phyloP scores from a whole-genome alignment of 2,888 invertebrate species.

The Gari tellinella region DNA sequence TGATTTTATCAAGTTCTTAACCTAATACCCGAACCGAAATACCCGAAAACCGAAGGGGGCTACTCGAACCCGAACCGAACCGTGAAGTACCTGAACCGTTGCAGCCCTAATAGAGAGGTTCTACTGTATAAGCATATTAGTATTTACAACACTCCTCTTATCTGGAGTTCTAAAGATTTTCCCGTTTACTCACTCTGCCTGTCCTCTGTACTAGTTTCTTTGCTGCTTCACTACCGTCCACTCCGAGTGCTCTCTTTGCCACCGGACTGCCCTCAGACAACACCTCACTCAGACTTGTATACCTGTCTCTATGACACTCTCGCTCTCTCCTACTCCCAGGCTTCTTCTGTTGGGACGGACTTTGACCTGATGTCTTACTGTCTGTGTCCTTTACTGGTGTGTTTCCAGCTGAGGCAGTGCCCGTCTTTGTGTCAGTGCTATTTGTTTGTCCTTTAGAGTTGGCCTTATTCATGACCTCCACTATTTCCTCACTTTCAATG shows the following conservation, averaged over 20 bases:
- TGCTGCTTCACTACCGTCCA: constrained; percentile 51
- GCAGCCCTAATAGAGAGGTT: no score
- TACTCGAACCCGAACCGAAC: no score
- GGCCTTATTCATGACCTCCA: constrained; percentile 23
- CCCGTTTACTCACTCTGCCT: constrained; percentile 81
- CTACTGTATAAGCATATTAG: no score
- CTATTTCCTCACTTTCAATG: constrained; percentile 68
- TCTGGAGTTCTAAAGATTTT: no score
- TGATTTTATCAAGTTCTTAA: no score
- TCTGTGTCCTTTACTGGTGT: constrained; percentile 3
- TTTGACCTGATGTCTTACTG: neutral
- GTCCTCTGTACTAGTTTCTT: constrained; percentile 83
- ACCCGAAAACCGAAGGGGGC: no score
- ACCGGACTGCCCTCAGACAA: constrained; percentile 63
- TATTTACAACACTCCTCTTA: no score
- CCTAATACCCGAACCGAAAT: no score
- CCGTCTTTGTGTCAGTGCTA: neutral
- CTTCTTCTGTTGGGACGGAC: constrained; percentile 8
- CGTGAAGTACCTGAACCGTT: no score
- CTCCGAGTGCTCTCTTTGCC: constrained; percentile 61
- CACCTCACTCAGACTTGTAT: constrained; percentile 66
- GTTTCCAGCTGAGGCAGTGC: neutral
- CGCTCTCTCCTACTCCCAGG: constrained; percentile 3
- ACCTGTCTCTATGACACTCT: constrained; percentile 37
- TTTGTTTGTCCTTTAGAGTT: no score